Percentiles rank a stretch among this genome's conserved stretches.
Conservation (phyloP, 2,888 invertebrate genomes). For the Platycheirus albimanus region DNA sequence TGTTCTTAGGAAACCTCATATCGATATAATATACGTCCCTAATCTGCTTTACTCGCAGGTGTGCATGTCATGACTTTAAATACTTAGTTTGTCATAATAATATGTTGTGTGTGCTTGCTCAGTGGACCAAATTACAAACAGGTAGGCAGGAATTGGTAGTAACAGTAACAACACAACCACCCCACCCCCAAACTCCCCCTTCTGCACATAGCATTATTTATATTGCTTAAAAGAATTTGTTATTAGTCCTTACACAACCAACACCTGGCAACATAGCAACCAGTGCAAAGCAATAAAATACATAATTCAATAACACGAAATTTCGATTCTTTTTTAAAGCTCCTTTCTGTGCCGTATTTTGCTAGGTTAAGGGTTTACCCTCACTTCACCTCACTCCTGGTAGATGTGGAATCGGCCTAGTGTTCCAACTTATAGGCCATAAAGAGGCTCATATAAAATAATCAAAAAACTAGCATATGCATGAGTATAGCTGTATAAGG, state of each 20-base stretch:
- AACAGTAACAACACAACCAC: no score
- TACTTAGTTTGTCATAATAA: no score
- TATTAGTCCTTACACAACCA: constrained; percentile 23
- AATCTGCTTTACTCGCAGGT: no score
- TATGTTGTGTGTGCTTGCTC: no score
- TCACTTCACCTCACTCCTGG: background rate
- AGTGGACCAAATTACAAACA: constrained; percentile 16
- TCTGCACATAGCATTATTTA: background rate
- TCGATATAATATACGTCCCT: no score
- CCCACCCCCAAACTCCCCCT: background rate
- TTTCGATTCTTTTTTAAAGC: constrained; percentile 58
- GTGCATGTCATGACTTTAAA: no score
- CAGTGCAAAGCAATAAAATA: constrained; percentile 67
- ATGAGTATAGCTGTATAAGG: constrained; percentile 11
- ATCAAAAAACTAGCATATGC: constrained; percentile 67
- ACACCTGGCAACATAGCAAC: constrained; percentile 42
- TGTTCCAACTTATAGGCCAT: constrained; percentile 38
- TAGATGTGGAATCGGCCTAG: background rate
- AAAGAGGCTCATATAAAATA: constrained; percentile 62
- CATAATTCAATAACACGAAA: constrained; percentile 69
- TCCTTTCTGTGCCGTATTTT: background rate
- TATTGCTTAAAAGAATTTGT: constrained; percentile 14
- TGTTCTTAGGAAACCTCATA: no score
- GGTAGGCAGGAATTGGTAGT: no score
- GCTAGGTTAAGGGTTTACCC: constrained; percentile 13